Base-by-base conservation (phyloP, 2,113 vertebrate genomes). In the Scolopax mira region DNA sequence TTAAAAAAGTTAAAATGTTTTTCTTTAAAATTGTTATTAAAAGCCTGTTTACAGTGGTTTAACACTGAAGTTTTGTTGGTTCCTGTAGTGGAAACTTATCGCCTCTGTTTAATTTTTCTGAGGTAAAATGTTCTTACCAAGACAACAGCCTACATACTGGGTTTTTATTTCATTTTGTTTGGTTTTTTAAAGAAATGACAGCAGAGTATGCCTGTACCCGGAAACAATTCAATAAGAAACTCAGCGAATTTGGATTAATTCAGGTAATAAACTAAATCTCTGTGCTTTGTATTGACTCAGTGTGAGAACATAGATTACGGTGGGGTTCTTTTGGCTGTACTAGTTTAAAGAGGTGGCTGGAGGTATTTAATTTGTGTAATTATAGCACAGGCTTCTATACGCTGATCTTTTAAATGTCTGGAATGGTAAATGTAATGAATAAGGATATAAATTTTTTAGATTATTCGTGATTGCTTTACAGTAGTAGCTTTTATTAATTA, bases 231-330 rank as follows among this genome's bases (percentile, higher is more conserved):
- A 98, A 97, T 96, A 99, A 97, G 98, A 98, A 61, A 42, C 98
- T 99, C 82, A 98, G 98, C n/a, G 99, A 99, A 11, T 99, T 99
- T 78, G 99, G 99, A 71, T 97, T 99, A 97, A 99, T 99, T 96
- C 99, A 99, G 99, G 99, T 99, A 98, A 93, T 18, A 23, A 62
- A 44, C 21, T 51, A 24, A 70, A 31, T 57, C 31, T 90, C 69
- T 85, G 33, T 52, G 69, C 62, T 88, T 80, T 71, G 9, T 61
- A 3, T 41, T 57, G 69, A 19, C 11, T 41, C 6, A 39, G 13
- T 69, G 58, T 44, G 35, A 54, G 73, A 21, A 67, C 21, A 3
- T 2, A 44, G 74, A 10, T 88, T 39, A 6, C 9, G 35, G 0
- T 71, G 39, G 39, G 27, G 9, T 7, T 49, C 16, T 79, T 72